Base-by-base conservation (phyloP, 2,888 invertebrate genomes). In the Ormia ochracea region DNA sequence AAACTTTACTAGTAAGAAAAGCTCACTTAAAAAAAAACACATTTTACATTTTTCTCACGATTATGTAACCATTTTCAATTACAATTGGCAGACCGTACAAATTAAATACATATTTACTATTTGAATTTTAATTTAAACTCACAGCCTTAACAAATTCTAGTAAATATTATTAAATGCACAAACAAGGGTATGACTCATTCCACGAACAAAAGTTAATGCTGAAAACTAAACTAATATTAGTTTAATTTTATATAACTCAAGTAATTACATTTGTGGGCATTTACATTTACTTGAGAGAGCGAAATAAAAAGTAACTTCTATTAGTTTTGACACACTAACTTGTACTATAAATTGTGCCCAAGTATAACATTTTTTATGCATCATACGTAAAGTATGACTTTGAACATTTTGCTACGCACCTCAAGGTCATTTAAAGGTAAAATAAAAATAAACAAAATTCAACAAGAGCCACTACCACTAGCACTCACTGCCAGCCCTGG, bases 371-470 rank as follows among this genome's bases (percentile, higher is more conserved):
- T 17, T 21, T 14, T 38, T 9, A 17, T 17, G 14, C n/a, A 3
- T 5, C 38, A 14, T 14, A 41, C 41, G 17, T 41, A 7, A 36
- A 17, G 17, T 19, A 17, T 33, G 17, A 38, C 26, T 23, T 50
- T 21, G 10, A 23, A 68, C 23, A 33, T 43, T 38, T 56, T 69
- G 38, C 43, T 59, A 41, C 41, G 33, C 33, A 52, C 19, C 52
- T 66, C 41, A 68, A 68, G 74, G 74, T 68, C 65, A 74, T 23
- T 7, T 21, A 10, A 23, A 28, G 33, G 19, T 45, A 31, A 26
- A 33, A 43, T n/a, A 14, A 3, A 12, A 41, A 6, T 4, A 38
- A 38, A 38, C 5, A 38, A 38, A 41, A n/a, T 17, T 31, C 31
- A 31, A 6, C 14, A 56, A 7, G n/a, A 23, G 9, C 33, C n/a